These are phyloP conservation scores for Eufriesea mexicana DNA, from an alignment of 1,140 invertebrate species.

Conservation along the genomic window DNA sequence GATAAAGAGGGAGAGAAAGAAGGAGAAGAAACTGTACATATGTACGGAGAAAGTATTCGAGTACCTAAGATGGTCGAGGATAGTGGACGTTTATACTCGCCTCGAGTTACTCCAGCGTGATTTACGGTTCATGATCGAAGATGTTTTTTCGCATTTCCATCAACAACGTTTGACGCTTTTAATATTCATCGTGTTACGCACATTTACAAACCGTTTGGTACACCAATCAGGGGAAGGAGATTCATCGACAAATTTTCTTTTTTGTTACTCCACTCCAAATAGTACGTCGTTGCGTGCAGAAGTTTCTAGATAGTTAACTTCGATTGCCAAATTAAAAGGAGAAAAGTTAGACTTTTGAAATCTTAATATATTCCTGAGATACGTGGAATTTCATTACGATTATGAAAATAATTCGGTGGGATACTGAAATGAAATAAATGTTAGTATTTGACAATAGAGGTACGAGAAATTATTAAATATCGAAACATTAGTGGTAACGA, in stretches of 20 bases:
- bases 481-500: too few species aligned
- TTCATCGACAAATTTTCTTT: background rate
- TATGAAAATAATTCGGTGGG: too few species aligned
- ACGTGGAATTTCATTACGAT: too few species aligned
- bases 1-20: background rate
- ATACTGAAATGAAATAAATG: too few species aligned
- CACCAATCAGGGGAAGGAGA: background rate
- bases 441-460: too few species aligned
- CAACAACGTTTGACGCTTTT: background rate
- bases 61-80: background rate
- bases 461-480: too few species aligned
- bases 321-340: background rate
- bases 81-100: background rate
- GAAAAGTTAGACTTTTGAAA: background rate
- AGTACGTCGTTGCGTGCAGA: background rate
- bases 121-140: background rate
- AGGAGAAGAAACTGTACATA: background rate
- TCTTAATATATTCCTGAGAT: background rate
- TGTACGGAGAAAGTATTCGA: background rate
- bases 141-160: background rate
- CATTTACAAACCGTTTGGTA: background rate
- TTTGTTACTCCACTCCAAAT: background rate
- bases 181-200: conserved; percentile 10
- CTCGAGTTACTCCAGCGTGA: background rate
- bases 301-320: background rate